Evolutionary conservation across 2,888 invertebrate species (phyloP).

Genomic region (Cosmia trapezina): DNA sequence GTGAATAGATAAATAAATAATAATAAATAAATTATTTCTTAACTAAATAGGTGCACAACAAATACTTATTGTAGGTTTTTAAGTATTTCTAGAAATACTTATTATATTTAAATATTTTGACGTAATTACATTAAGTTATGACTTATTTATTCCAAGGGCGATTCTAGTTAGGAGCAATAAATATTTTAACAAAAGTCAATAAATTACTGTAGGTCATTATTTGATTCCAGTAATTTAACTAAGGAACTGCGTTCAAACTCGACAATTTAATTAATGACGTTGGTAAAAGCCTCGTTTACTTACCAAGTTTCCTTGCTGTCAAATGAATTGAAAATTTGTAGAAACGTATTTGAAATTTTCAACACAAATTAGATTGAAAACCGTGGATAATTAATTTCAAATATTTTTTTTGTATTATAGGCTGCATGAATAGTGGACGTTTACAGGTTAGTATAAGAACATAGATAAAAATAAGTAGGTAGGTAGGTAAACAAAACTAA

Average conservation of each 20-base stretch:
- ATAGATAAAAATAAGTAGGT: no score
- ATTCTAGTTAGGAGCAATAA: conserved; percentile 38
- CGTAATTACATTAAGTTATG: conserved; percentile 8
- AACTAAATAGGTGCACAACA: not conserved
- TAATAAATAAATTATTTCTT: not conserved
- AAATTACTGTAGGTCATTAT: conserved; percentile 50
- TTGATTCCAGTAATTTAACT: conserved; percentile 54
- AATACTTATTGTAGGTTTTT: not conserved
- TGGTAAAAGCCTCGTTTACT: conserved; percentile 52
- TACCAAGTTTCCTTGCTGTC: conserved; percentile 32
- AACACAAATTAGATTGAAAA: conserved; percentile 25
- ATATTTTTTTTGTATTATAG: not conserved
- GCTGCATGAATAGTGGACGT: no score
- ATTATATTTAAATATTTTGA: not conserved
- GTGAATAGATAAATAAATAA: no score
- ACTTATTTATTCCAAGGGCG: conserved; percentile 12
- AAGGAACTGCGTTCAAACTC: conserved; percentile 48
- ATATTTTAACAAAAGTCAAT: conserved; percentile 45
- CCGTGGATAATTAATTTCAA: conserved; percentile 2
- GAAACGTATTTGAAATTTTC: conserved; percentile 25
- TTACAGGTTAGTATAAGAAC: no score
- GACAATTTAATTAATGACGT: conserved; percentile 59
- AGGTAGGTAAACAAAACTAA: no score
- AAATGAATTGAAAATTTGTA: conserved; percentile 33
- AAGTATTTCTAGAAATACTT: conserved; percentile 5